Conservation (phyloP, 2,888 invertebrate genomes). For the Carcina quercana region DNA sequence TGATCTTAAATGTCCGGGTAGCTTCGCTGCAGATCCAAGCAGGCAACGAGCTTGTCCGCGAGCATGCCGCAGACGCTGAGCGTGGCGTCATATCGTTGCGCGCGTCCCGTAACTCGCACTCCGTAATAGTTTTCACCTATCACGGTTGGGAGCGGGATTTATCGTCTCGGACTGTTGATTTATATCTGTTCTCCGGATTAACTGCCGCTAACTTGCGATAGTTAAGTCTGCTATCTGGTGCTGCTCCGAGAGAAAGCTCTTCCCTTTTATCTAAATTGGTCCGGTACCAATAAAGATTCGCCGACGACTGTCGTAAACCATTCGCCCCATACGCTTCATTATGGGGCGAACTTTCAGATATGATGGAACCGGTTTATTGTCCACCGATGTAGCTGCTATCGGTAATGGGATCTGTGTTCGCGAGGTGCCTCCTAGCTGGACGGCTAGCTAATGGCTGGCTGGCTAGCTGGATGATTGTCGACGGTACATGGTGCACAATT, state of each 20-base stretch:
- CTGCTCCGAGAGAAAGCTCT: conserved; percentile 70
- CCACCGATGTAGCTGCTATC: conserved; percentile 71
- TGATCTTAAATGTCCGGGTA: too few relatives aligned
- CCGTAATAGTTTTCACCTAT: conserved; percentile 73
- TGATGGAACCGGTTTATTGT: conserved; percentile 74
- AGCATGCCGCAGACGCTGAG: too few relatives aligned
- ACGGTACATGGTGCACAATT: too few relatives aligned
- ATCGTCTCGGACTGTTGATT: conserved; percentile 70
- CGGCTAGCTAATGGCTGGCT: too few relatives aligned
- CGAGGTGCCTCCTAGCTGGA: not conserved
- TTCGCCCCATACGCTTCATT: conserved; percentile 74
- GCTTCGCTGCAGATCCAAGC: too few relatives aligned
- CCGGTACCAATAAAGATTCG: conserved; percentile 72
- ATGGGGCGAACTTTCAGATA: conserved; percentile 73
- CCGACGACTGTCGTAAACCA: conserved; percentile 72
- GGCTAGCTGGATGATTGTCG: too few relatives aligned
- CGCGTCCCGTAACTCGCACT: conserved; percentile 53
- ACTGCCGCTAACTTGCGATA: conserved; percentile 74
- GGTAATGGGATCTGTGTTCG: conserved; percentile 61
- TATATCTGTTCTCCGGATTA: conserved; percentile 67
- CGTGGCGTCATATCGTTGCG: conserved; percentile 50
- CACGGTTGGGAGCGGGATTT: conserved; percentile 64
- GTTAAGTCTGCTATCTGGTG: conserved; percentile 73
- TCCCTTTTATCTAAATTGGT: conserved; percentile 76
- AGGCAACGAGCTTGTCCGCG: too few relatives aligned